Evolutionary conservation across 2,888 invertebrate genomes (phyloP).

Genomic region (Hofmannophila pseudospretella): DNA sequence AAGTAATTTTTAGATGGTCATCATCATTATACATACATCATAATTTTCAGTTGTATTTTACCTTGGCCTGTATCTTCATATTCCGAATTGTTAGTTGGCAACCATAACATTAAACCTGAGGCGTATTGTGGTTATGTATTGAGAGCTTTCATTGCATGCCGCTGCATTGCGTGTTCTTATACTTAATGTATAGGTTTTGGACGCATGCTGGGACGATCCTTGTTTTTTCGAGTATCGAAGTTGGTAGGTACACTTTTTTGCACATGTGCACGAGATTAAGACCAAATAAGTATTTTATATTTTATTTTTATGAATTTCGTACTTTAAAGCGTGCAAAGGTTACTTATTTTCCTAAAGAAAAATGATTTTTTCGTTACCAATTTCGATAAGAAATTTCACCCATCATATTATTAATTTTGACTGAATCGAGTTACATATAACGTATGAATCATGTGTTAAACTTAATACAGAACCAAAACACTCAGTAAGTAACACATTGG

Average conservation of each 20-base stretch:
- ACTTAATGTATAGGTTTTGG: conserved; percentile 39
- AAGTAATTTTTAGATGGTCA: too few species aligned
- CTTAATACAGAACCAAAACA: neutral
- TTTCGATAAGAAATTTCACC: too few species aligned
- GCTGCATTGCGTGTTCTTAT: conserved; percentile 54
- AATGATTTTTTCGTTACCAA: too few species aligned
- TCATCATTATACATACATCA: too few species aligned
- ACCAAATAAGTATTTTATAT: neutral
- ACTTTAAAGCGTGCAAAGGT: too few species aligned
- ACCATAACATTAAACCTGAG: conserved; percentile 33
- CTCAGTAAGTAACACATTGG: conserved; percentile 1
- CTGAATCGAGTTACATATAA: too few species aligned
- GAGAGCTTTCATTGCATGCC: conserved; percentile 51
- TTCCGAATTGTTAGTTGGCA: conserved; percentile 18
- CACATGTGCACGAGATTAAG: too few species aligned
- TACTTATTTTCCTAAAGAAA: too few species aligned
- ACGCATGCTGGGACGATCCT: conserved; percentile 46
- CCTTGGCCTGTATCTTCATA: too few species aligned
- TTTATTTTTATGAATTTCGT: too few species aligned
- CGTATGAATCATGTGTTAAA: neutral
- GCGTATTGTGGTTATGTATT: conserved; percentile 36
- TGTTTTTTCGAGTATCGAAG: conserved; percentile 17
- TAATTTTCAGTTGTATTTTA: neutral
- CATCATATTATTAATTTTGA: too few species aligned
- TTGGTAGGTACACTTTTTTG: neutral